A percentile compares a stretch with the other conserved stretches of the same genome.
phyloP scores from a whole-genome alignment of 2,113 vertebrate species.

The Theristicus caerulescens region DNA sequence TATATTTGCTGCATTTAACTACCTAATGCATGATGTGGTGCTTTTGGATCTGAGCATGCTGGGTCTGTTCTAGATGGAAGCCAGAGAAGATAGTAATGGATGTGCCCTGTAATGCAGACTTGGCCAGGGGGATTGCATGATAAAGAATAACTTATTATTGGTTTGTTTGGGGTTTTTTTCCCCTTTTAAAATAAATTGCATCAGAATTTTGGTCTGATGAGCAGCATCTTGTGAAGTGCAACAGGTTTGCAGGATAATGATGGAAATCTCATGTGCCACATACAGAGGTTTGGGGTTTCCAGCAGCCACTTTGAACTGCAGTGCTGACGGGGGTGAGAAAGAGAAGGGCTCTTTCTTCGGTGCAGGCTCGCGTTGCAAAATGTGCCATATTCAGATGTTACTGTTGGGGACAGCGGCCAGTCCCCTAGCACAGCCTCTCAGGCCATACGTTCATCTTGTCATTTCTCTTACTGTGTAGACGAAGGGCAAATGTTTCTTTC shows the following conservation, averaged over 20 bases:
- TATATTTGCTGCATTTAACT: background rate
- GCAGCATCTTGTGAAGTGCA: background rate
- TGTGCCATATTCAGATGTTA: background rate
- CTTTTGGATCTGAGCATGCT: background rate
- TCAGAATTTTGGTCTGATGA: background rate
- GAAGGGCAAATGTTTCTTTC: background rate
- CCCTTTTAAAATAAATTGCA: background rate
- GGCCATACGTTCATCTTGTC: accelerated
- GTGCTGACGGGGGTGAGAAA: background rate
- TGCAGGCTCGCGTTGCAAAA: background rate
- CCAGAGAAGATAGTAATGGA: background rate
- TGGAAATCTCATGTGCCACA: background rate
- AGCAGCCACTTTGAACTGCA: background rate
- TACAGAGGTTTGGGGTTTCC: background rate
- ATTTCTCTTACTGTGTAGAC: background rate
- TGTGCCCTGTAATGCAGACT: background rate
- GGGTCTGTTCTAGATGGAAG: background rate
- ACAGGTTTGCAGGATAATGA: background rate
- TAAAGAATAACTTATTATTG: background rate
- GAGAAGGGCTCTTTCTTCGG: background rate
- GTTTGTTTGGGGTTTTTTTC: background rate
- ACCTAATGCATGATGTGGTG: background rate
- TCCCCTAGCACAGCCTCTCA: background rate
- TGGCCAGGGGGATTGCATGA: background rate
- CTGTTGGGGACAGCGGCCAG: background rate